These are phyloP conservation scores for Fulica atra DNA, from an alignment of 2,113 vertebrate species.

Conservation along the genomic window DNA sequence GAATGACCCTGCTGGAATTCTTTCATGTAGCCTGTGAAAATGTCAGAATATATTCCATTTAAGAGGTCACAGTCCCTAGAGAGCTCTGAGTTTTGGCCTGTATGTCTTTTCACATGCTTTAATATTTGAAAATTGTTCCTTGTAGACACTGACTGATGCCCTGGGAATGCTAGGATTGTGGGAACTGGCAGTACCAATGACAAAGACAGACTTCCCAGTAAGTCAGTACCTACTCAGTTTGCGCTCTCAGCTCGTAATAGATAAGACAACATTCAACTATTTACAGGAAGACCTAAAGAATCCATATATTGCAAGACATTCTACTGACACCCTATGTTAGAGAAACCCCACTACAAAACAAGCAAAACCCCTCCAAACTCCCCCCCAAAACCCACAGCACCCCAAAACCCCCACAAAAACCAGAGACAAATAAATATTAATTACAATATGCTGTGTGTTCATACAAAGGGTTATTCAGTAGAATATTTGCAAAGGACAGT, in stretches of 20 bases:
- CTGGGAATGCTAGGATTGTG: conserved; percentile 84
- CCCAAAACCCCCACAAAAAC: fast-evolving
- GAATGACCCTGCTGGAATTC: conserved; percentile 76
- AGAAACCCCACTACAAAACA: background rate
- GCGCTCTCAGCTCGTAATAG: background rate
- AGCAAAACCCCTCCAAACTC: background rate
- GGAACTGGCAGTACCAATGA: conserved; percentile 80
- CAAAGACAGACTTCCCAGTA: conserved; percentile 74
- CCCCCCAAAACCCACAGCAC: fast-evolving
- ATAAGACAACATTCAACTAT: conserved; percentile 16
- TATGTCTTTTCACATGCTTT: conserved; percentile 84
- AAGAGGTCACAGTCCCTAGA: conserved; percentile 77
- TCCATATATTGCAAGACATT: background rate
- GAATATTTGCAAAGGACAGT: background rate
- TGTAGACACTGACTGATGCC: conserved; percentile 82
- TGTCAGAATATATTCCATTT: conserved; percentile 79
- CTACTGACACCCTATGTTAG: background rate
- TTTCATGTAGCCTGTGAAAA: conserved; percentile 81
- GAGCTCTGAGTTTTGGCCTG: conserved; percentile 78
- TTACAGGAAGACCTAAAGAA: conserved; percentile 1
- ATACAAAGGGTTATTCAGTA: background rate
- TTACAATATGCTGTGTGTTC: background rate
- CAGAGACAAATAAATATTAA: background rate
- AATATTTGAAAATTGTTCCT: conserved; percentile 81
- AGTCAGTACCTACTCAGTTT: conserved; percentile 61